Evolutionary conservation across 2,888 invertebrate genomes (phyloP).

Genomic region (Schizotus pectinicornis): DNA sequence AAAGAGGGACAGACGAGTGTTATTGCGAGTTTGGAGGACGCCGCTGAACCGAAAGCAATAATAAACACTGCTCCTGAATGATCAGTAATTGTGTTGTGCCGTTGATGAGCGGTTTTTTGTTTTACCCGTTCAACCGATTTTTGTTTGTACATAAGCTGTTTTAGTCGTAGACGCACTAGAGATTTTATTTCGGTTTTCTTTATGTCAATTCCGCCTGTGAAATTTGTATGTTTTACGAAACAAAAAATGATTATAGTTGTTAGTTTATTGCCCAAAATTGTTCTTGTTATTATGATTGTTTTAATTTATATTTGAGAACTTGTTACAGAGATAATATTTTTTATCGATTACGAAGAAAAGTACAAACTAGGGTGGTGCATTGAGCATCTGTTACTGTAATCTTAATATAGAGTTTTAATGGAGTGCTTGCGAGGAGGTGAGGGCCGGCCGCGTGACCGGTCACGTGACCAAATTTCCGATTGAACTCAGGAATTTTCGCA

Average conservation of each 20-base stretch:
- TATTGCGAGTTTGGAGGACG: constrained; percentile 30
- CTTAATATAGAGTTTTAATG: constrained; percentile 26
- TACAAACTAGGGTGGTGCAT: constrained; percentile 52
- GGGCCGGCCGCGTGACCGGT: constrained; percentile 1
- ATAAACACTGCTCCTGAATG: constrained; percentile 49
- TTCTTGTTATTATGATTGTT: constrained; percentile 54
- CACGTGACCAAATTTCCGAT: constrained; percentile 37
- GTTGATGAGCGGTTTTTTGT: constrained; percentile 23
- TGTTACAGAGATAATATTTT: constrained; percentile 50
- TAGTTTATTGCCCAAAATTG: constrained; percentile 48
- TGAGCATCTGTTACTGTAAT: constrained; percentile 38
- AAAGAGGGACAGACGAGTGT: constrained; percentile 26
- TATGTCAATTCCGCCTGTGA: constrained; percentile 13
- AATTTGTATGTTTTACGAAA: constrained; percentile 15
- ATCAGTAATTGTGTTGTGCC: constrained; percentile 48
- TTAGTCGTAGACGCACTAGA: constrained; percentile 15
- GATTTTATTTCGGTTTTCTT: constrained; percentile 19
- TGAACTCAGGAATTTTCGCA: constrained; percentile 47
- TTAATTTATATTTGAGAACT: constrained; percentile 50
- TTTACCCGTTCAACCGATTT: background rate
- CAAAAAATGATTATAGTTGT: constrained; percentile 3
- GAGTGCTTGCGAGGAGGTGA: constrained; percentile 14
- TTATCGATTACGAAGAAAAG: constrained; percentile 50
- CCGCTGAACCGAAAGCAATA: constrained; percentile 36
- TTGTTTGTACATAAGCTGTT: background rate